Conservation (phyloP, 2,888 invertebrate species). For the Nemotelus nigrinus region DNA sequence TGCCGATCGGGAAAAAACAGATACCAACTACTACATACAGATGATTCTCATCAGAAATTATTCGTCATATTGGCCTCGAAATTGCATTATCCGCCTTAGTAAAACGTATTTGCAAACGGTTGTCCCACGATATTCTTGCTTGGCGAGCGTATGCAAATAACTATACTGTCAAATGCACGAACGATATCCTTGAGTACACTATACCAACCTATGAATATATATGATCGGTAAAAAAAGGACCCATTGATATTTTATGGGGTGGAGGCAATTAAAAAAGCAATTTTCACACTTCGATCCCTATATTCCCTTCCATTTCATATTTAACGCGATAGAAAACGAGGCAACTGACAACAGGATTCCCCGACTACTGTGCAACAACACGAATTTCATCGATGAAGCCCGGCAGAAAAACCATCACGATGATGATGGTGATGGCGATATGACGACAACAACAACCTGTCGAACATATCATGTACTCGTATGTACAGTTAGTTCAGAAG, state of each 20-base stretch:
- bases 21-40: neutral
- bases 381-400: no score
- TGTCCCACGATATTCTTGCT: conserved; percentile 4
- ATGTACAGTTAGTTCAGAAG: neutral
- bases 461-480: conserved; percentile 5
- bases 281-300: conserved; percentile 41
- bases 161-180: conserved; percentile 9
- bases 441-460: conserved; percentile 26
- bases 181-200: neutral
- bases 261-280: conserved; percentile 45
- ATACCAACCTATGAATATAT: neutral
- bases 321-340: neutral
- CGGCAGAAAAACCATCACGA: neutral
- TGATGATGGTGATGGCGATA: neutral
- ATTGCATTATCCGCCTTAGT: conserved; percentile 20
- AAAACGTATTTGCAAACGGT: neutral
- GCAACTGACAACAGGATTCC: neutral
- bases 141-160: conserved; percentile 24
- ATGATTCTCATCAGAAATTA: conserved; percentile 17
- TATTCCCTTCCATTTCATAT: conserved; percentile 19
- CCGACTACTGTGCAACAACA: no score
- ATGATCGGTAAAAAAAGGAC: conserved; percentile 12
- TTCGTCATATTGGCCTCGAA: conserved; percentile 13
- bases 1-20: neutral
- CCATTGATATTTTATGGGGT: conserved; percentile 41